A percentile compares a stretch with the other conserved stretches of the same genome.
phyloP scores from a whole-genome alignment of 1,140 invertebrate species.

The Luehdorfia chinensis region DNA sequence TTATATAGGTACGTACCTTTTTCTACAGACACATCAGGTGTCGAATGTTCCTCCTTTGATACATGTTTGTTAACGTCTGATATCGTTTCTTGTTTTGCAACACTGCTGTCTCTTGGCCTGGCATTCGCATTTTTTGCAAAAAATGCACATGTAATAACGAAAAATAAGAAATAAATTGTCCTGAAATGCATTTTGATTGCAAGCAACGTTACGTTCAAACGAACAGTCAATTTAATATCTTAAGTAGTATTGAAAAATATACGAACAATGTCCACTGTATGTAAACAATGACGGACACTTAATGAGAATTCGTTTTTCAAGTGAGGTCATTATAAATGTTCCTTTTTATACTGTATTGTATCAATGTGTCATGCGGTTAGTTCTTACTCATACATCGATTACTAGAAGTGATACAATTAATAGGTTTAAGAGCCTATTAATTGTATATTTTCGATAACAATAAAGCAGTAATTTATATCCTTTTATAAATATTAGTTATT shows the following conservation, averaged over 20 bases:
- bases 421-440: too few relatives aligned
- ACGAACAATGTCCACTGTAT: background rate
- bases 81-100: slow-evolving; percentile 24
- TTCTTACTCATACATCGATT: slow-evolving; percentile 1
- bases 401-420: too few relatives aligned
- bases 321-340: background rate
- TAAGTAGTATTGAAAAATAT: background rate
- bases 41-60: slow-evolving; percentile 14
- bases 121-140: slow-evolving; percentile 20
- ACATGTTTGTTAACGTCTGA: slow-evolving; percentile 13
- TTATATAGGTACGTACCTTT: too few relatives aligned
- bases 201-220: background rate
- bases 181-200: slow-evolving; percentile 26
- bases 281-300: slow-evolving; percentile 5
- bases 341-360: slow-evolving; percentile 10
- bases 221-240: background rate
- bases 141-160: slow-evolving; percentile 11
- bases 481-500: too few relatives aligned
- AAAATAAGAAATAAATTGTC: slow-evolving; percentile 16
- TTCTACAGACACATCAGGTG: background rate
- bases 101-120: slow-evolving; percentile 30
- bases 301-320: slow-evolving; percentile 8
- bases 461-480: too few relatives aligned
- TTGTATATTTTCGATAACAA: too few relatives aligned
- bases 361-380: slow-evolving; percentile 9